A percentile compares a stretch with the other conserved stretches of the same genome.
These are phyloP conservation scores for Oreochromis niloticus DNA, from an alignment of 2,113 vertebrate genomes.

Conservation along the genomic window DNA sequence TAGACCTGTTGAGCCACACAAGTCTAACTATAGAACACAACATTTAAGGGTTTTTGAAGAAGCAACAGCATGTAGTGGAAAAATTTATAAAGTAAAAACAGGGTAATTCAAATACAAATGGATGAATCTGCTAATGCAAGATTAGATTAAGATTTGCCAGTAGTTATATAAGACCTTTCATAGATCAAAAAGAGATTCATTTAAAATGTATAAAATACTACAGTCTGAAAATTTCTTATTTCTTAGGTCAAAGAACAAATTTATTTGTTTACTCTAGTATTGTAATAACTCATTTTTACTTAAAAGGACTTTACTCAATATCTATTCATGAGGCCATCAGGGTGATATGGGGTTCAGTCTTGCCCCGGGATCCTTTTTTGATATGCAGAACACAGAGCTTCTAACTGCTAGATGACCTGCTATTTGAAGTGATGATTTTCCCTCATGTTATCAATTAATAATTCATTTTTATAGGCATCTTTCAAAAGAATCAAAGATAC, in stretches of 20 bases:
- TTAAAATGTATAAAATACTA: neutral
- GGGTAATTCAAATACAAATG: neutral
- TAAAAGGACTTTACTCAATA: neutral
- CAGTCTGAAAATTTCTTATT: neutral
- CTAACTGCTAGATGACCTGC: neutral
- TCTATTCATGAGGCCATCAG: neutral
- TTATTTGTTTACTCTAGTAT: neutral
- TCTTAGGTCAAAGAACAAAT: neutral
- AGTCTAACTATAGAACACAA: neutral
- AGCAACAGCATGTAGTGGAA: neutral
- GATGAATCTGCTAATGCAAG: neutral
- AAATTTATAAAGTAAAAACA: neutral
- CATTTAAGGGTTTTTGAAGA: neutral
- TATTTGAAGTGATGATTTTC: neutral
- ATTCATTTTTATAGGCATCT: neutral
- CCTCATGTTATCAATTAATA: neutral
- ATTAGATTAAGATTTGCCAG: neutral
- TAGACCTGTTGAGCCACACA: neutral
- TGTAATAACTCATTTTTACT: neutral
- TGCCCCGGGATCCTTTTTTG: neutral
- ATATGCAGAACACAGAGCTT: neutral
- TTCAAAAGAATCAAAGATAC: neutral
- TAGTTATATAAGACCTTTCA: neutral
- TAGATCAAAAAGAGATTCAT: neutral
- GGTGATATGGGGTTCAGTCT: neutral